These are phyloP conservation scores for Excalfactoria chinensis DNA, from an alignment of 2,113 vertebrate species.

Conservation along the genomic window DNA sequence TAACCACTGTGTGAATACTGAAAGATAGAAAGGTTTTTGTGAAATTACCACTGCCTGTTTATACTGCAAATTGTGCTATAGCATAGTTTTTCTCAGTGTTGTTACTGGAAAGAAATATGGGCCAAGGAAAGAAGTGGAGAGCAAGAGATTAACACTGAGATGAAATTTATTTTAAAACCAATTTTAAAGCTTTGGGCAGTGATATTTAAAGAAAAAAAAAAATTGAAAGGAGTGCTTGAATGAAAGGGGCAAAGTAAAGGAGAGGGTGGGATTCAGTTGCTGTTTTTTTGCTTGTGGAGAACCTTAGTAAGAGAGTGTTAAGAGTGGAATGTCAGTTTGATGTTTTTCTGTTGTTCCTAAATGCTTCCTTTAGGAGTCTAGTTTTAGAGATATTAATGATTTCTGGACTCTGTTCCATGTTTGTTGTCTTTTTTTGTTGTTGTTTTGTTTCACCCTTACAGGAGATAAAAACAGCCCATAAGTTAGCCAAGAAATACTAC, in stretches of 20 bases:
- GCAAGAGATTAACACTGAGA: neutral
- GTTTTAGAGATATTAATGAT: neutral
- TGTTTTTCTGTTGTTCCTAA: neutral
- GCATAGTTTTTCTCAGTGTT: neutral
- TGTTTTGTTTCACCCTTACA: slow-evolving; percentile 66
- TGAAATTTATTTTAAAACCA: neutral
- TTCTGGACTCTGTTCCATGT: neutral
- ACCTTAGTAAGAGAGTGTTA: neutral
- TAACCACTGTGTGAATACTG: neutral
- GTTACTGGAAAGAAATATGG: neutral
- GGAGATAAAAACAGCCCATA: slow-evolving; percentile 97
- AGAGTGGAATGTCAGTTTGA: neutral
- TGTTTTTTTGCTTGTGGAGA: neutral
- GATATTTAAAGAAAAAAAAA: neutral
- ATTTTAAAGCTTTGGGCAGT: neutral
- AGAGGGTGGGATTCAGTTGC: neutral
- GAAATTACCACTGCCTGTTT: neutral
- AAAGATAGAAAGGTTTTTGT: neutral
- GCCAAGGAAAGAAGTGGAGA: neutral
- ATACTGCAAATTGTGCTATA: neutral
- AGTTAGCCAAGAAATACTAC: slow-evolving; percentile 90
- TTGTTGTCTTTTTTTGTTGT: neutral
- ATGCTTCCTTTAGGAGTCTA: neutral
- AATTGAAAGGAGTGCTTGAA: neutral
- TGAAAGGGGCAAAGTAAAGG: neutral